phyloP scores from a whole-genome alignment of 2,113 vertebrate genomes.

The Manacus vitellinus region DNA sequence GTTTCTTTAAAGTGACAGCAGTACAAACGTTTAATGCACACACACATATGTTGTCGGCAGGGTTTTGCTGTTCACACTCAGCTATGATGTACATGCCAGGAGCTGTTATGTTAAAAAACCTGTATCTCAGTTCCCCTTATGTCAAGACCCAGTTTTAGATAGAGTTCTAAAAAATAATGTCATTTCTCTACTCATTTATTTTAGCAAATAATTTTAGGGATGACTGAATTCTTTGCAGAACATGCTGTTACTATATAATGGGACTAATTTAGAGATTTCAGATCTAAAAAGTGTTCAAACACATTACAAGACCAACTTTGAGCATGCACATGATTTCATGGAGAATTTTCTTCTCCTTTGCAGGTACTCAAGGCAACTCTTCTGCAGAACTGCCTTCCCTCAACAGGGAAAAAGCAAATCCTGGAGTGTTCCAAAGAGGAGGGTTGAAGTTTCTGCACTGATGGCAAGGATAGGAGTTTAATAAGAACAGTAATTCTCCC shows the following conservation, averaged over 20 bases:
- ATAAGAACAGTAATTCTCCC: neutral
- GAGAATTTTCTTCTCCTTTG: neutral
- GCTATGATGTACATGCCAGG: neutral
- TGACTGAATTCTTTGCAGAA: neutral
- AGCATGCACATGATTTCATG: fast-evolving
- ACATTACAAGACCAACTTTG: neutral
- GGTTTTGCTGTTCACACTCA: constrained; percentile 4
- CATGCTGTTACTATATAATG: fast-evolving
- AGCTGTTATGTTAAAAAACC: neutral
- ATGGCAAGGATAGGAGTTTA: neutral
- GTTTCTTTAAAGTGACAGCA: neutral
- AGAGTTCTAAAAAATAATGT: neutral
- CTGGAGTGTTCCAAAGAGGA: neutral
- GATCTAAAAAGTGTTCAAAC: neutral
- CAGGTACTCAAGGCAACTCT: neutral
- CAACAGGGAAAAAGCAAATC: neutral
- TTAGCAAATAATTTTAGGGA: constrained; percentile 13
- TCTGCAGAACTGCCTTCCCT: neutral
- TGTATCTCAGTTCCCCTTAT: neutral
- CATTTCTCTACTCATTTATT: neutral
- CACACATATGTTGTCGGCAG: neutral
- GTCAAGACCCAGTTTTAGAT: neutral
- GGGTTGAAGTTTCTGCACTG: neutral
- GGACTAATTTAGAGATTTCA: neutral
- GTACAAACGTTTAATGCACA: fast-evolving